phyloP scores from a whole-genome alignment of 2,888 invertebrate species.

The Cinara cedri region DNA sequence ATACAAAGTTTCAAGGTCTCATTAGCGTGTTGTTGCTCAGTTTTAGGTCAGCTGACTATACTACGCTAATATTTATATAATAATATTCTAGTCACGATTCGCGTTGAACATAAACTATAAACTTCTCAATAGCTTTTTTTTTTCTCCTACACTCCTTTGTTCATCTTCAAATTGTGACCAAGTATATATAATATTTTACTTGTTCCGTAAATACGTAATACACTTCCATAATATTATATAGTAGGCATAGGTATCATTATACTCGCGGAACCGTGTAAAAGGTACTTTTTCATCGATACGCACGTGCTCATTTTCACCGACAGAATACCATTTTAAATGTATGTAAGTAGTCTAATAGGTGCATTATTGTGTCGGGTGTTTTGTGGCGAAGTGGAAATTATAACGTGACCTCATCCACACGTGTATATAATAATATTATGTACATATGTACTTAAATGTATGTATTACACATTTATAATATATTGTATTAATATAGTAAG shows the following conservation, averaged over 20 bases:
- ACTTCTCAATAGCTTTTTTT: constrained; percentile 49
- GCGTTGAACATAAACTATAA: constrained; percentile 34
- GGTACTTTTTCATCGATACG: neutral
- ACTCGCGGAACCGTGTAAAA: neutral
- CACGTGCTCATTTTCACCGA: neutral
- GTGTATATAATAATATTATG: no score
- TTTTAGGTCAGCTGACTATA: constrained; percentile 36
- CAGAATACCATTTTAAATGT: neutral
- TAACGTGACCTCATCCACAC: no score
- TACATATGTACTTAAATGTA: no score
- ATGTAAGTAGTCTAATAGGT: constrained; percentile 5
- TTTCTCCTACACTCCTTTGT: constrained; percentile 9
- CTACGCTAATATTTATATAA: constrained; percentile 25
- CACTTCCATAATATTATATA: no score
- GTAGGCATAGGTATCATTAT: no score
- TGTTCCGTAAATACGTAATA: neutral
- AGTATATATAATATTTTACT: neutral
- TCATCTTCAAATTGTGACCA: constrained; percentile 25
- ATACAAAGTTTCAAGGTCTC: constrained; percentile 30
- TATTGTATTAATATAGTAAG: no score
- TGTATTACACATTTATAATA: no score
- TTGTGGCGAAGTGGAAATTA: neutral
- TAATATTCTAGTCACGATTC: constrained; percentile 53
- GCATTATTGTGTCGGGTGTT: neutral
- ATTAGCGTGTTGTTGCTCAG: constrained; percentile 34